These are phyloP conservation scores for Hypomecis punctinalis DNA, from an alignment of 2,888 invertebrate species.

Conservation along the genomic window DNA sequence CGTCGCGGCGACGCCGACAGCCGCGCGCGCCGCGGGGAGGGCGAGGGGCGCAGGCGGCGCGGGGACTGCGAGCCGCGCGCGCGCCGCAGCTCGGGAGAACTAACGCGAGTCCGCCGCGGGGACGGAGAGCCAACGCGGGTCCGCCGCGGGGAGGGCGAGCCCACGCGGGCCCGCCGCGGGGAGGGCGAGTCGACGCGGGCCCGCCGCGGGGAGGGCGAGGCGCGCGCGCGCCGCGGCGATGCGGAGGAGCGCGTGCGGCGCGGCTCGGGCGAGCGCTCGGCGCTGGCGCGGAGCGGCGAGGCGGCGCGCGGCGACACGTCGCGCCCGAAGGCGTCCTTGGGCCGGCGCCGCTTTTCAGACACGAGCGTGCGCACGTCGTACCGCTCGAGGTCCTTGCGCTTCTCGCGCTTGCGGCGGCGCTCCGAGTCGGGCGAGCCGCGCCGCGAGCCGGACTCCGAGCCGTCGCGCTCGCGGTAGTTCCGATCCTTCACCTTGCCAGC, in stretches of 20 bases:
- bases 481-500: constrained; percentile 88
- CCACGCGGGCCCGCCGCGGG: constrained; percentile 44
- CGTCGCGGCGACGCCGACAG: constrained; percentile 37
- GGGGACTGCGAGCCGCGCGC: constrained; percentile 16
- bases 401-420: constrained; percentile 75
- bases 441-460: constrained; percentile 40
- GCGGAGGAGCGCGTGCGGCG: constrained; percentile 51
- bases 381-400: constrained; percentile 91
- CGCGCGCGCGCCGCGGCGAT: constrained; percentile 57
- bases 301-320: constrained; percentile 82
- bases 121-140: constrained; percentile 56
- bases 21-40: constrained; percentile 46
- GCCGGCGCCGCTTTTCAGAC: constrained; percentile 86
- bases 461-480: constrained; percentile 88
- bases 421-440: constrained; percentile 48
- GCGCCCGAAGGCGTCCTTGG: constrained; percentile 92
- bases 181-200: constrained; percentile 51
- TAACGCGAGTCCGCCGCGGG: constrained; percentile 49
- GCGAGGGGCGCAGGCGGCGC: constrained; percentile 43
- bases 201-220: constrained; percentile 48
- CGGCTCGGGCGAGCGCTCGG: constrained; percentile 33
- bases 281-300: constrained; percentile 43
- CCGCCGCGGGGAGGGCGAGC: constrained; percentile 43
- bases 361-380: constrained; percentile 93
- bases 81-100: constrained; percentile 43